Conservation (phyloP, 2,888 invertebrate species). For the Limenitis camilla region DNA sequence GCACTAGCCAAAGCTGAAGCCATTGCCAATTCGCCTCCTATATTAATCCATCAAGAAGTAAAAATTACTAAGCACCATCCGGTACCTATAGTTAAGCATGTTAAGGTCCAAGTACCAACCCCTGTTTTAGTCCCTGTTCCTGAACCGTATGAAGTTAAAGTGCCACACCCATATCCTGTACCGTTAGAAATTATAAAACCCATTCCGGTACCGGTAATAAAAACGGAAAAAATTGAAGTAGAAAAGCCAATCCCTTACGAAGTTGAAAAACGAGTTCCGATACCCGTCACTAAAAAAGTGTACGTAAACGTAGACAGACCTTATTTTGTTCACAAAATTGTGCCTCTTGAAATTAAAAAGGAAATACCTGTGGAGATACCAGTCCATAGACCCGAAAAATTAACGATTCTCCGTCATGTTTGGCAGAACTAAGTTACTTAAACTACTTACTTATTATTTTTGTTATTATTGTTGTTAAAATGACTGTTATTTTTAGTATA, state of each 20-base stretch:
- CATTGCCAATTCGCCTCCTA: conserved; percentile 36
- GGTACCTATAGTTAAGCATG: conserved; percentile 31
- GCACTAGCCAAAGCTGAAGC: conserved; percentile 39
- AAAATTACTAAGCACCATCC: conserved; percentile 34
- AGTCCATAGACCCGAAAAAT: conserved; percentile 33
- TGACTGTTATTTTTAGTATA: conserved; percentile 1
- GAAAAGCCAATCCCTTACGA: conserved; percentile 33
- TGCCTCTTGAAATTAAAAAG: conserved; percentile 35
- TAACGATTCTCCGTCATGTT: conserved; percentile 40
- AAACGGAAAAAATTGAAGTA: conserved; percentile 33
- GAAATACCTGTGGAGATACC: conserved; percentile 33
- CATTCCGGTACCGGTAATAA: conserved; percentile 31
- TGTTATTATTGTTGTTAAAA: background rate
- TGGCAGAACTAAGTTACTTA: conserved; percentile 33
- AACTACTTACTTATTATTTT: background rate
- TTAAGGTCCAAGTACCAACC: conserved; percentile 31
- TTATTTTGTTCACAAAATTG: conserved; percentile 31
- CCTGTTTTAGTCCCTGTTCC: conserved; percentile 41
- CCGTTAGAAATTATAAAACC: conserved; percentile 36
- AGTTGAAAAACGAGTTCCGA: conserved; percentile 31
- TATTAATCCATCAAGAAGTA: conserved; percentile 35
- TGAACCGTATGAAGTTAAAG: conserved; percentile 32
- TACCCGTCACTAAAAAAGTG: conserved; percentile 35
- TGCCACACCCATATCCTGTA: conserved; percentile 36
- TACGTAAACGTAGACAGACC: conserved; percentile 39